Evolutionary conservation across 2,797 vertebrate species (phyloP), one percentile per base, ranked within the genome.

Genomic region (Hypotaenidia philippensis): DNA sequence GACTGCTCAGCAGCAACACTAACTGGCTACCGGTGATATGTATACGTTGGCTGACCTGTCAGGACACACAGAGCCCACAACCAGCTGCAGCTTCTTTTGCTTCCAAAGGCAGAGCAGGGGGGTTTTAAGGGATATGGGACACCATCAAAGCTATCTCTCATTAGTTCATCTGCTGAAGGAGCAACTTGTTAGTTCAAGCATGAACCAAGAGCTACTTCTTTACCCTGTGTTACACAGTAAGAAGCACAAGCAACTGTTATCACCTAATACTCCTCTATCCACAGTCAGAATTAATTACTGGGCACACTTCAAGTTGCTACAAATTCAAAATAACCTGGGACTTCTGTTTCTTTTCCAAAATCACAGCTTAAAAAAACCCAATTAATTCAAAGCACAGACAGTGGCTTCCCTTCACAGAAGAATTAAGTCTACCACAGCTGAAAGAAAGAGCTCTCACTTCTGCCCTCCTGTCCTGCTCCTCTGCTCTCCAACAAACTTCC

Each of bases 361-460:
- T 40, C 11, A 7, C 13, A 14, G 17, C 10, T 71, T 2, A 36
- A 90, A 50, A 32, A 53, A 36, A 2, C 5, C 3, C 2, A 65
- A 70, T 3, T 64, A 34, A 10, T 78, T 83, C 9, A 3, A 60
- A 90, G 41, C 18, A 66, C 84, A 86, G 18, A 70, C 21, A 0
- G 1, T 12, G 5, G 11, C 10, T 80, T 75, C 22, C 44, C 10
- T 88, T 59, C 1, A 1, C 6, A 21, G 21, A 14, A 0, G 0
- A 91, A 40, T 31, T 22, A 38, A 76, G 36, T 11, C 47, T 21
- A 13, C 5, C 18, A 74, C 17, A 71, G 66, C 10, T 47, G 31
- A 4, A 79, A 68, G 18, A 9, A 3, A 29, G 23, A 70, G 52
- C 1, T 70, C 11, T 21, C 57, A 25, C 21, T 49, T 57, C 36